Evolutionary conservation across 2,113 vertebrate species (phyloP).

Genomic region (Prinia subflava): DNA sequence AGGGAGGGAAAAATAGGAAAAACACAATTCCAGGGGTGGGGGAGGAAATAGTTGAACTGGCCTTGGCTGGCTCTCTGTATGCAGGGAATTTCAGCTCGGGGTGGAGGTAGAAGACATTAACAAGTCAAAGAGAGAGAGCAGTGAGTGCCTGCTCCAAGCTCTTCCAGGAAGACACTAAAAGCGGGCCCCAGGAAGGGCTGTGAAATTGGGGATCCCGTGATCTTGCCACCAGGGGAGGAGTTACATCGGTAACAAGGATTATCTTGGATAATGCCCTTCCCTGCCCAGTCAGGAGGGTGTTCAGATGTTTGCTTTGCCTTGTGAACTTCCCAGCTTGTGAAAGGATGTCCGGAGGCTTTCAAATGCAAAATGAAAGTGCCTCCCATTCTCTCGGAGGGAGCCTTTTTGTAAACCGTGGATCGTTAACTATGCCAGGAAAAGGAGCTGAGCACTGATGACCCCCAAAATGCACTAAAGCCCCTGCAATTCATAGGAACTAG

Average conservation of each 20-base stretch:
- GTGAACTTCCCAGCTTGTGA: background rate
- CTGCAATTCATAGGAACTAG: background rate
- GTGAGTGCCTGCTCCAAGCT: background rate
- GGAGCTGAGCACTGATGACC: background rate
- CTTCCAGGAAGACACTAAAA: background rate
- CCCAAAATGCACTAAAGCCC: background rate
- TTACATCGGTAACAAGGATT: background rate
- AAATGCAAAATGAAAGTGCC: background rate
- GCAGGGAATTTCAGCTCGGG: background rate
- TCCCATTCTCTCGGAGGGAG: background rate
- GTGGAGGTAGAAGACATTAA: background rate
- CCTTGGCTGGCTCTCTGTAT: background rate
- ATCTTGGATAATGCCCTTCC: background rate
- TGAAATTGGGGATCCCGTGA: background rate
- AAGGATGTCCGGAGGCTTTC: background rate
- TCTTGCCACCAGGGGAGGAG: background rate
- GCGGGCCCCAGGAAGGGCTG: background rate
- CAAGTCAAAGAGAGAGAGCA: background rate
- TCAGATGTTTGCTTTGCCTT: background rate
- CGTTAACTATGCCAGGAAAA: background rate
- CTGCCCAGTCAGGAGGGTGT: background rate
- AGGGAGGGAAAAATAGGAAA: rapidly evolving
- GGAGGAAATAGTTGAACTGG: background rate
- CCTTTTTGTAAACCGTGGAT: background rate
- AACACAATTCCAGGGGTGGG: background rate